Percentiles rank a stretch among this genome's conserved stretches.
These are phyloP conservation scores for Cloeon dipterum DNA, from an alignment of 2,888 invertebrate species.

Conservation along the genomic window DNA sequence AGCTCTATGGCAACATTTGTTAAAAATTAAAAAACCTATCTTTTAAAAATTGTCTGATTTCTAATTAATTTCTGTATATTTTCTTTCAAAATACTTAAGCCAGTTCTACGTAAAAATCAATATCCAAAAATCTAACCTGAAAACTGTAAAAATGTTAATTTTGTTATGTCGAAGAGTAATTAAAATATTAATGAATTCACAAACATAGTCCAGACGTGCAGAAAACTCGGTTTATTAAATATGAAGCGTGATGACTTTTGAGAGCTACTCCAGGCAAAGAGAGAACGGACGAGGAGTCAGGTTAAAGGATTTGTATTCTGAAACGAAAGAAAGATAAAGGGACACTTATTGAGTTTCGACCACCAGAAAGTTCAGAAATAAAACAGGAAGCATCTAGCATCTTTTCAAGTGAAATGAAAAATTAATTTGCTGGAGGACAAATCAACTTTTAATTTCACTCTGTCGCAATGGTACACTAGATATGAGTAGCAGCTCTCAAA, in stretches of 20 bases:
- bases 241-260: slow-evolving; percentile 9
- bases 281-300: slow-evolving; percentile 33
- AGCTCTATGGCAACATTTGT: neutral
- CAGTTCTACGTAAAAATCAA: neutral
- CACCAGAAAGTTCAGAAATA: too few species aligned
- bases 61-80: neutral
- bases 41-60: neutral
- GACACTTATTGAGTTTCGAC: slow-evolving; percentile 7
- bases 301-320: slow-evolving; percentile 34
- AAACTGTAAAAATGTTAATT: neutral
- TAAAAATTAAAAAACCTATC: neutral
- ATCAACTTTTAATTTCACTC: too few species aligned
- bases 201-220: neutral
- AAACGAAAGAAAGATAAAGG: slow-evolving; percentile 19
- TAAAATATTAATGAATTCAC: too few species aligned
- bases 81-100: neutral
- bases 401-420: too few species aligned
- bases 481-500: too few species aligned
- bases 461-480: too few species aligned
- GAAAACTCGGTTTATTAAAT: neutral
- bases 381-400: too few species aligned
- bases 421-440: too few species aligned
- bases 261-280: slow-evolving; percentile 17
- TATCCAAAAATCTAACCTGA: neutral
- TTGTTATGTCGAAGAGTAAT: too few species aligned